A percentile compares a stretch with the other conserved stretches of the same genome.
These are phyloP conservation scores for Drosophila melanosoma DNA, from an alignment of 2,888 invertebrate genomes.

Conservation along the genomic window DNA sequence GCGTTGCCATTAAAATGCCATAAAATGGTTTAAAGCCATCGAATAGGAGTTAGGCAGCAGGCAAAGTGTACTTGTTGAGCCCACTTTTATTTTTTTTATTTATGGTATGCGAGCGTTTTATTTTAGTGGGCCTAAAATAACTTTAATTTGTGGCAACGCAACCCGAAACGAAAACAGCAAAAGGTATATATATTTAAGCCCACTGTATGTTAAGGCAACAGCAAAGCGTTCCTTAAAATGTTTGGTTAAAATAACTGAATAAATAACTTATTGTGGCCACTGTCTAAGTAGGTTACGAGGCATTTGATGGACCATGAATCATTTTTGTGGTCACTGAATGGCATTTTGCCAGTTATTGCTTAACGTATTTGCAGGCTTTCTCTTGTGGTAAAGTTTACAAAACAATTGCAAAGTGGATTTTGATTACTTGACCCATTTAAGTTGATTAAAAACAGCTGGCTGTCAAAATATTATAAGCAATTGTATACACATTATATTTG, in stretches of 20 bases:
- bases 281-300: slow-evolving; percentile 13
- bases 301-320: slow-evolving; percentile 18
- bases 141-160: slow-evolving; percentile 34
- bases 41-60: slow-evolving; percentile 70
- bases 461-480: background rate
- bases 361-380: background rate
- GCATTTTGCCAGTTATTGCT: background rate
- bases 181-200: slow-evolving; percentile 40
- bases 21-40: slow-evolving; percentile 72
- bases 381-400: background rate
- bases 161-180: slow-evolving; percentile 9
- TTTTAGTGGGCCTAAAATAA: slow-evolving; percentile 45
- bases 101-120: slow-evolving; percentile 46
- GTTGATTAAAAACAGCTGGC: background rate
- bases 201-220: slow-evolving; percentile 36
- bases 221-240: slow-evolving; percentile 20
- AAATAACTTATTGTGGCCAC: slow-evolving; percentile 27
- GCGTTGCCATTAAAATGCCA: slow-evolving; percentile 59
- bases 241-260: slow-evolving; percentile 6
- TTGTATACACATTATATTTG: background rate
- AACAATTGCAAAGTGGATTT: background rate
- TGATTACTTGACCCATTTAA: background rate
- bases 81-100: slow-evolving; percentile 29
- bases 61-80: slow-evolving; percentile 72
- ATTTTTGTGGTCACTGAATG: background rate